phyloP scores from a whole-genome alignment of 2,888 invertebrate genomes.

The Eretmocerus hayati region DNA sequence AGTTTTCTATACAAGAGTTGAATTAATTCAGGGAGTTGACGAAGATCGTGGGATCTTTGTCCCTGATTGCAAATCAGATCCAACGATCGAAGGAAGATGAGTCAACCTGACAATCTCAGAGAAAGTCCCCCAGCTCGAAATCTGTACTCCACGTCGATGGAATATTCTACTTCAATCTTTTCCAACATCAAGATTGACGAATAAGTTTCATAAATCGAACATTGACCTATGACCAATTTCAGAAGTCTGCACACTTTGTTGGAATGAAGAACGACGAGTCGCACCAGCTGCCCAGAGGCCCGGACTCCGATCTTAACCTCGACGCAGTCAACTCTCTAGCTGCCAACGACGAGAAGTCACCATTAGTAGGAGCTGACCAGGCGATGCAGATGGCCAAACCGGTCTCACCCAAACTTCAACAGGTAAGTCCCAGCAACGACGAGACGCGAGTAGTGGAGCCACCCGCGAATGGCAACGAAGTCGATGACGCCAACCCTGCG shows the following conservation, averaged over 20 bases:
- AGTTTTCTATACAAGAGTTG: too few species aligned
- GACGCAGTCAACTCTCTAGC: background rate
- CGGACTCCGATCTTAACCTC: slow-evolving; percentile 11
- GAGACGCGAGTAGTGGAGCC: slow-evolving; percentile 27
- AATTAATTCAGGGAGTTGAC: too few species aligned
- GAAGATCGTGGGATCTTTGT: too few species aligned
- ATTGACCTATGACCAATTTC: slow-evolving; percentile 13
- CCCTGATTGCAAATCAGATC: too few species aligned
- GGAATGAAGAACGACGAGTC: background rate
- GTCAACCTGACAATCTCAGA: too few species aligned
- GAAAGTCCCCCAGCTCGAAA: too few species aligned
- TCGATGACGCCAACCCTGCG: slow-evolving; percentile 24
- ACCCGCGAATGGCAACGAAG: slow-evolving; percentile 19
- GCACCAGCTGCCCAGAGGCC: slow-evolving; percentile 3
- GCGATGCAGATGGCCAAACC: slow-evolving; percentile 18
- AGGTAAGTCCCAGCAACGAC: slow-evolving; percentile 42
- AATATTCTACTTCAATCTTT: too few species aligned
- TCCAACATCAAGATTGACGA: too few species aligned
- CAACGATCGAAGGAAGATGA: too few species aligned
- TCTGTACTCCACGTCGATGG: too few species aligned
- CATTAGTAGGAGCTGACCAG: background rate
- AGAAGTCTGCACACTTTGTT: slow-evolving; percentile 26
- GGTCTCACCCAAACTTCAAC: slow-evolving; percentile 32
- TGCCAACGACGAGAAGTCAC: slow-evolving; percentile 12
- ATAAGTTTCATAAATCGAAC: too few species aligned